A percentile compares a stretch with the other conserved stretches of the same genome.
phyloP scores from a whole-genome alignment of 2,113 vertebrate species.

The Cricetomys ansorgei region DNA sequence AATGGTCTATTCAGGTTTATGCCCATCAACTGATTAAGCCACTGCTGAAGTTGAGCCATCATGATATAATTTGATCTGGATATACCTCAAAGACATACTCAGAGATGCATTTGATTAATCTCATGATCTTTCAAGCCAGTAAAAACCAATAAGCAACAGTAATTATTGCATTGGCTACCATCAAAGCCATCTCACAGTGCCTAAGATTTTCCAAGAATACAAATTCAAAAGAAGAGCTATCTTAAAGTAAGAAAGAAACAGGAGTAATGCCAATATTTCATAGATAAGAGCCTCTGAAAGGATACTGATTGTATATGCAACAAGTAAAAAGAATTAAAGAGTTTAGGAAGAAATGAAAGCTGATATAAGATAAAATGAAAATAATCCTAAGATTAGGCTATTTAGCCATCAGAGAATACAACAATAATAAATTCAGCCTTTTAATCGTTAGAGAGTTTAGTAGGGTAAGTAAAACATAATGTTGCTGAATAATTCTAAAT shows the following conservation, averaged over 20 bases:
- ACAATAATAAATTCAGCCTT: neutral
- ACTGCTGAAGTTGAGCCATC: neutral
- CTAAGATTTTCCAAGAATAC: neutral
- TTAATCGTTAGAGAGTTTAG: neutral
- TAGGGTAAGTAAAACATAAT: neutral
- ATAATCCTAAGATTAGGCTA: neutral
- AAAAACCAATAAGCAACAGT: neutral
- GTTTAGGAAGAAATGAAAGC: neutral
- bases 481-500: neutral
- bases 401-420: neutral
- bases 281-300: neutral
- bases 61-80: neutral
- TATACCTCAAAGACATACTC: too few species aligned
- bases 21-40: neutral
- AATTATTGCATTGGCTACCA: neutral
- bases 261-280: neutral
- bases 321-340: neutral
- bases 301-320: neutral
- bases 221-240: neutral
- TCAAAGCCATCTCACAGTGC: neutral
- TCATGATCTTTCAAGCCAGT: neutral
- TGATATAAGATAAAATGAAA: neutral
- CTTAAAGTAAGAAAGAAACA: neutral
- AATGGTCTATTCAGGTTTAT: neutral
- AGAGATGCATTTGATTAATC: neutral